Conservation (phyloP, 2,888 invertebrate genomes). For the Agrenia bidenticulata region DNA sequence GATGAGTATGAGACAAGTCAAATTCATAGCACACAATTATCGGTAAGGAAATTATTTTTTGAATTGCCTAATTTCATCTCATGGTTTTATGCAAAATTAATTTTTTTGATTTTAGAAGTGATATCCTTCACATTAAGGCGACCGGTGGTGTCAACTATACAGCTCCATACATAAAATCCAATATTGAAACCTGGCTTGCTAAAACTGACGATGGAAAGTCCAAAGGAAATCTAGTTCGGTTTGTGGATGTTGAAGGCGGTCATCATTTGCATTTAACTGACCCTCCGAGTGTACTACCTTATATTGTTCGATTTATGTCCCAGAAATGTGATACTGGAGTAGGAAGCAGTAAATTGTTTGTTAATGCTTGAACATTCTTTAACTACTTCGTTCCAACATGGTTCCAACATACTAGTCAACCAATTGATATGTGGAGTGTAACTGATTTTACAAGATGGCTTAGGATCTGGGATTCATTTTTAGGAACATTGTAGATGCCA, state of each 20-base stretch:
- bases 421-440: too few species aligned
- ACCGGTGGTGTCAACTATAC: slow-evolving; percentile 41
- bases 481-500: too few species aligned
- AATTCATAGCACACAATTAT: slow-evolving; percentile 39
- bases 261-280: slow-evolving; percentile 48
- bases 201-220: slow-evolving; percentile 14
- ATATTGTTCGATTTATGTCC: slow-evolving; percentile 35
- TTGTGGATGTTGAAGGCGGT: slow-evolving; percentile 39
- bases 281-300: slow-evolving; percentile 37
- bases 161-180: slow-evolving; percentile 29
- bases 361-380: too few species aligned
- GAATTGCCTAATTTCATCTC: not conserved
- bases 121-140: slow-evolving; percentile 45
- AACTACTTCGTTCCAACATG: too few species aligned
- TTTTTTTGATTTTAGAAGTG: slow-evolving; percentile 33
- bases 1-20: slow-evolving; percentile 39
- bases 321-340: too few species aligned
- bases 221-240: slow-evolving; percentile 36
- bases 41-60: slow-evolving; percentile 29
- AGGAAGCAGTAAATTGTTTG: too few species aligned
- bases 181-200: slow-evolving; percentile 40
- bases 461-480: too few species aligned
- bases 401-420: too few species aligned
- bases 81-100: too few species aligned
- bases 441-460: too few species aligned